Evolutionary conservation across 2,888 invertebrate genomes (phyloP), one percentile per base, ranked within the genome.

Genomic region (Leptopilina syphax): DNA sequence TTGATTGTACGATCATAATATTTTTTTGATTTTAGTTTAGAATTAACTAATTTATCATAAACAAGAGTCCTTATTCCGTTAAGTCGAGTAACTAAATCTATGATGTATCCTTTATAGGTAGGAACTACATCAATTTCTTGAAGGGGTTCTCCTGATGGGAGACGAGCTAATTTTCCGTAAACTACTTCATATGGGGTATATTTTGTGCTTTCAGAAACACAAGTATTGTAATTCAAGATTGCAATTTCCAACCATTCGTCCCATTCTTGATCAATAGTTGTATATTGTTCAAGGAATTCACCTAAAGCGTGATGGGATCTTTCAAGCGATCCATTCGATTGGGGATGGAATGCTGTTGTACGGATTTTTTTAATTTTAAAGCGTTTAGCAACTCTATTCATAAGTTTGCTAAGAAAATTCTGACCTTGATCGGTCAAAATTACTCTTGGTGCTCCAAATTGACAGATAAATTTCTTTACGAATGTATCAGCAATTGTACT

Each of bases 361-460:
- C 77, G 70, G 1, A 83, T 34, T 76, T 82, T 77, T 34, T 81
- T 82, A 13, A 86, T 85, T 57, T 76, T 80, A 13, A 85, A 87
- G 3, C 79, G 24, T 79, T 83, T 83, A 0, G 81, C 79, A 0
- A 87, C 34, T 65, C 76, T n/a, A 65, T 79, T 63, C 65, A 87
- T 80, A 6, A 87, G 34, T 0, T 67, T 60, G 8, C 84, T 84
- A 1, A 82, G 13, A 27, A 87, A 86, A 65, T 85, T 84, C 9
- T 81, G 76, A 0, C 87, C 86, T 78, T 85, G 84, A 50, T 88
- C 87, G 0, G 86, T 85, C 12, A 87, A 18, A 0, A 84, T 47
- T 3, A 50, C 13, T 44, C 80, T 81, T 0, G 85, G 85, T 1
- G 83, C 47, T 1, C 85, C 85, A 27, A 83, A 84, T 10, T 73